Percentiles rank a stretch among this genome's conserved stretches.
Evolutionary conservation across 2,797 vertebrate genomes (phyloP).

Genomic region (Leptatherina wallacei): DNA sequence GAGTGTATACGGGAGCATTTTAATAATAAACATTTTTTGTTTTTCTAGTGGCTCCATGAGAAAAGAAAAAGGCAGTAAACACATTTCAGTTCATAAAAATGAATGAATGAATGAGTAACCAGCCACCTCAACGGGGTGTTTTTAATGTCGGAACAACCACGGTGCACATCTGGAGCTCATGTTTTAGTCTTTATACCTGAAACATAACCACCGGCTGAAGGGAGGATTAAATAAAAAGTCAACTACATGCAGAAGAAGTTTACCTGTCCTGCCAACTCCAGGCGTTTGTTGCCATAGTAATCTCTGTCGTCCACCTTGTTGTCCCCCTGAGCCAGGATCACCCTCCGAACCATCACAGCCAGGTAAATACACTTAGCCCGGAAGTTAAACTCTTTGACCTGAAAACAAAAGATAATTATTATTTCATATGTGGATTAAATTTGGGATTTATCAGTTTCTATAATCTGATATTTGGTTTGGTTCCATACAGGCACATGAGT

Average conservation of each 20-base stretch:
- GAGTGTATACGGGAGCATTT: slow-evolving; percentile 7
- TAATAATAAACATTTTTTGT: slow-evolving; percentile 46
- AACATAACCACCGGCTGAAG: not conserved
- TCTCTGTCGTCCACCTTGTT: slow-evolving; percentile 98
- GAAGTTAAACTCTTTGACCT: slow-evolving; percentile 99
- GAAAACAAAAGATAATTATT: slow-evolving; percentile 3
- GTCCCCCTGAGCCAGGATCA: slow-evolving; percentile 96
- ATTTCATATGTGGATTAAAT: not conserved
- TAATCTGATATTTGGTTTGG: not conserved
- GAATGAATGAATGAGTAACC: slow-evolving; percentile 28
- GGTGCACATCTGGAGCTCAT: not conserved
- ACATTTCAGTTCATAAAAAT: slow-evolving; percentile 27
- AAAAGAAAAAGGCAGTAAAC: slow-evolving; percentile 36
- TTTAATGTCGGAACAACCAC: slow-evolving; percentile 14
- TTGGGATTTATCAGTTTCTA: not conserved
- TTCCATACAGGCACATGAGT: slow-evolving; percentile 93
- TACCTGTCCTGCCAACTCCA: slow-evolving; percentile 98
- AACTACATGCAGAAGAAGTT: slow-evolving; percentile 1
- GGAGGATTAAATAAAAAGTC: slow-evolving; percentile 13
- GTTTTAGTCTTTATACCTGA: not conserved
- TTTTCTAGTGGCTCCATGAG: slow-evolving; percentile 19
- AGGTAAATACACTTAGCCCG: slow-evolving; percentile 97
- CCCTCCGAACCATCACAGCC: slow-evolving; percentile 97
- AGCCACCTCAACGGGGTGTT: slow-evolving; percentile 9
- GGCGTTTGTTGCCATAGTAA: slow-evolving; percentile 98